A percentile compares a stretch with the other conserved stretches of the same genome.
Conservation (phyloP, 2,888 invertebrate genomes). For the Herminia tarsipennalis region DNA sequence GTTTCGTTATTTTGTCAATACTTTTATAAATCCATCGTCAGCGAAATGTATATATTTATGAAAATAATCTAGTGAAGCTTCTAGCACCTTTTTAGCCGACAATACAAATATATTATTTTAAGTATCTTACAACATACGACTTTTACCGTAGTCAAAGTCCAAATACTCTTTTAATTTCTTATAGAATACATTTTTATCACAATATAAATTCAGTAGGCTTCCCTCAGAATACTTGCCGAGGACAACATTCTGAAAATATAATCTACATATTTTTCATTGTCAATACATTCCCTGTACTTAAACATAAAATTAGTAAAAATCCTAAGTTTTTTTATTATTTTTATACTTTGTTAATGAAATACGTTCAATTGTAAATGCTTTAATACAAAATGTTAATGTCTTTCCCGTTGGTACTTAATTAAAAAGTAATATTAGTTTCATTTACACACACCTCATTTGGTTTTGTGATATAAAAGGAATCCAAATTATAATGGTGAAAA, state of each 20-base stretch:
- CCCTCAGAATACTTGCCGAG: constrained; percentile 74
- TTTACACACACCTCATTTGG: too few relatives aligned
- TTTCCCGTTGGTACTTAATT: too few relatives aligned
- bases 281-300: constrained; percentile 36
- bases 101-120: too few relatives aligned
- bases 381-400: not conserved
- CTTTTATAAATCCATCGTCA: too few relatives aligned
- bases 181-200: constrained; percentile 54
- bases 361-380: constrained; percentile 7
- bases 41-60: too few relatives aligned
- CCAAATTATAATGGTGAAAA: too few relatives aligned
- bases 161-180: constrained; percentile 7
- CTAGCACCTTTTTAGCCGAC: too few relatives aligned
- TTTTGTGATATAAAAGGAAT: too few relatives aligned
- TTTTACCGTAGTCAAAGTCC: not conserved
- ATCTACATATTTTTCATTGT: constrained; percentile 17
- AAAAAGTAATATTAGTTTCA: too few relatives aligned
- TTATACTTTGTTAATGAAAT: constrained; percentile 1
- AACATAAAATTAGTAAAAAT: constrained; percentile 20
- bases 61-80: too few relatives aligned
- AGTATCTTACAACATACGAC: not conserved
- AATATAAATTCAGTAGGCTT: constrained; percentile 83
- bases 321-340: constrained; percentile 8
- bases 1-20: too few relatives aligned
- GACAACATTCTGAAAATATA: constrained; percentile 83